Conservation (phyloP, 1,140 invertebrate species). For the Tetraneura akinire region DNA sequence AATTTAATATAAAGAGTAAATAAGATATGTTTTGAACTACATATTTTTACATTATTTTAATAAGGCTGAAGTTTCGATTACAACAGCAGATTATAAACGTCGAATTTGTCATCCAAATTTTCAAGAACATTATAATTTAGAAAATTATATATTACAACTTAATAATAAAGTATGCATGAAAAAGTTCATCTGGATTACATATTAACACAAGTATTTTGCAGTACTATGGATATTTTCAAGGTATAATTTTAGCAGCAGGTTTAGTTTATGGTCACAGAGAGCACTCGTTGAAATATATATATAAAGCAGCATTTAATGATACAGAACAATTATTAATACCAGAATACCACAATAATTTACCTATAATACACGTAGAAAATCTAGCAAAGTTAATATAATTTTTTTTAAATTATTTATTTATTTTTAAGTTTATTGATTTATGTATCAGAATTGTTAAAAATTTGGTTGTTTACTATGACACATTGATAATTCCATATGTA, state of each 20-base stretch:
- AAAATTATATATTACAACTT: constrained; percentile 25
- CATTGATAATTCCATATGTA: constrained; percentile 20
- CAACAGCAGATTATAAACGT: constrained; percentile 31
- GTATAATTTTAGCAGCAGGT: constrained; percentile 28
- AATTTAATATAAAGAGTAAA: not conserved
- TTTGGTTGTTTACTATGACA: constrained; percentile 19
- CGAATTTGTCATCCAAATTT: constrained; percentile 41
- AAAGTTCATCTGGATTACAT: not conserved
- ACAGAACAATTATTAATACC: constrained; percentile 32
- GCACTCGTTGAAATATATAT: constrained; percentile 27
- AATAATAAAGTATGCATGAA: constrained; percentile 24
- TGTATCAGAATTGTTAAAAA: constrained; percentile 42
- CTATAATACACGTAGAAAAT: constrained; percentile 45
- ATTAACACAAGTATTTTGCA: not conserved
- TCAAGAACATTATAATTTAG: constrained; percentile 11
- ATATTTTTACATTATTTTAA: not conserved
- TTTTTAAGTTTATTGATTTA: not conserved
- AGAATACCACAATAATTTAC: constrained; percentile 26
- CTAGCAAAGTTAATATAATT: constrained; percentile 33
- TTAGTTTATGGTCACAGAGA: constrained; percentile 43
- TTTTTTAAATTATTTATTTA: not conserved
- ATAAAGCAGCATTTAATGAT: not conserved
- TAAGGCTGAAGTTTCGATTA: not conserved
- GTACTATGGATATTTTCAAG: constrained; percentile 36
- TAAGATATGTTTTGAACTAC: not conserved